Percentiles rank a stretch among this genome's conserved stretches.
These are phyloP conservation scores for Tachina grossa DNA, from an alignment of 2,888 invertebrate genomes.

Conservation along the genomic window DNA sequence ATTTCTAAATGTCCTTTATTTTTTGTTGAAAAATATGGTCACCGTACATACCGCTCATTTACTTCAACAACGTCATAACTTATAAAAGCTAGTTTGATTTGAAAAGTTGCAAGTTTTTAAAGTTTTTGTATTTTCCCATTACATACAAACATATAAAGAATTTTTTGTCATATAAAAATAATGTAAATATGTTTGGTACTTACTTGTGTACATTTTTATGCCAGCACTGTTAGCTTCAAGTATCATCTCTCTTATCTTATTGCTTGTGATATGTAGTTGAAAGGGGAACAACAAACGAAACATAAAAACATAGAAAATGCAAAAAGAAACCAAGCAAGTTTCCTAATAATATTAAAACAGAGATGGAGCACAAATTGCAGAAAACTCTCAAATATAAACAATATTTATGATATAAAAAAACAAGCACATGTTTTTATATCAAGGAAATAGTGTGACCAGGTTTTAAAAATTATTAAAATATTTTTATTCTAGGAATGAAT, in stretches of 20 bases:
- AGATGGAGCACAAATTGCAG: slow-evolving; percentile 14
- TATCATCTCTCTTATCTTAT: neutral
- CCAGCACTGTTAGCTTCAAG: neutral
- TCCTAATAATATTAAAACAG: slow-evolving; percentile 14
- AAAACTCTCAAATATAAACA: slow-evolving; percentile 61
- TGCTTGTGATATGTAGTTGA: neutral
- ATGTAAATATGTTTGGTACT: neutral
- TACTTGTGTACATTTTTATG: no score
- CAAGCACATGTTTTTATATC: slow-evolving; percentile 58
- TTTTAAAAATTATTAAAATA: neutral
- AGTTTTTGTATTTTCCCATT: no score
- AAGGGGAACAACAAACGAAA: slow-evolving; percentile 28
- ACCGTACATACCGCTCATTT: no score
- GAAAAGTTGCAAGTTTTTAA: no score
- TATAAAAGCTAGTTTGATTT: no score
- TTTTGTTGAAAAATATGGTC: no score
- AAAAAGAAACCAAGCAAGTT: slow-evolving; percentile 58
- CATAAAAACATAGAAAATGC: neutral
- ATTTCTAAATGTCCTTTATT: no score
- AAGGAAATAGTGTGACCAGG: slow-evolving; percentile 7
- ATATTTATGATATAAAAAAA: slow-evolving; percentile 10
- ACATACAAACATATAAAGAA: no score
- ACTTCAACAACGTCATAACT: no score
- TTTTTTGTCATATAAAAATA: no score
- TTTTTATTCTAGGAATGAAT: no score